Percentiles rank a stretch among this genome's conserved stretches.
These are phyloP conservation scores for Bugulina stolonifera DNA, from an alignment of 2,888 invertebrate genomes.

Conservation along the genomic window DNA sequence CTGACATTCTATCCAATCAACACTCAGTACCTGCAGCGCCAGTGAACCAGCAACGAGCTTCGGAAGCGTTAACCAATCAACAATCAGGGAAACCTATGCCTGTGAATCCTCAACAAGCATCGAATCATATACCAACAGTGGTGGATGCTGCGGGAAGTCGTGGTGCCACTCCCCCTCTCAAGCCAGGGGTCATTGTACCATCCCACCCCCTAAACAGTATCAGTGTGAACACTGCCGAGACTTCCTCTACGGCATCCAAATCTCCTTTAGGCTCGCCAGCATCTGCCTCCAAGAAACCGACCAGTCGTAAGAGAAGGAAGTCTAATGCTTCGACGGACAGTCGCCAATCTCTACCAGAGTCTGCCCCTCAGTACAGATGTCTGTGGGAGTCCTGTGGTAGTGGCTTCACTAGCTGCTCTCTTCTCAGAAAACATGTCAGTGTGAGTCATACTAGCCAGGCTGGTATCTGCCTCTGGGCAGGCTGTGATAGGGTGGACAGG, in stretches of 20 bases:
- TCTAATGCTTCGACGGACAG: conserved; percentile 8
- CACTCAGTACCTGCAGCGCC: not conserved
- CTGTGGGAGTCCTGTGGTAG: conserved; percentile 61
- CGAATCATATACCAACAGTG: conserved; percentile 15
- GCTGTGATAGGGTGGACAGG: conserved; percentile 73
- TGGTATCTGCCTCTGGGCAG: conserved; percentile 76
- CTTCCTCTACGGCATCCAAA: not conserved
- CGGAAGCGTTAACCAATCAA: conserved; percentile 1
- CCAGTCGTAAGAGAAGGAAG: not conserved
- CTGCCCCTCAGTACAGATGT: conserved; percentile 58
- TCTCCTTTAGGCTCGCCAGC: not conserved
- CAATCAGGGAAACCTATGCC: not conserved
- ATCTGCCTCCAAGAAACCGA: not conserved
- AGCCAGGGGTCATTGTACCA: not conserved
- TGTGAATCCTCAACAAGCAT: not conserved
- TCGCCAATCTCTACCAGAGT: conserved; percentile 52
- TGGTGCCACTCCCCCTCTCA: not conserved
- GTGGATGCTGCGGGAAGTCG: not conserved
- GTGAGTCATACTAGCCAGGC: conserved; percentile 57
- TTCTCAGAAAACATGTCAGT: conserved; percentile 24
- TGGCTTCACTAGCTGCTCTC: conserved; percentile 18
- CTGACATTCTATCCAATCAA: not conserved
- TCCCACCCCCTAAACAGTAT: not conserved
- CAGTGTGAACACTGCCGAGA: not conserved
- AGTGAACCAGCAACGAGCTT: not conserved